Evolutionary conservation across 2,888 invertebrate genomes (phyloP), one percentile per base, ranked within the genome.

Genomic region (Deladenus siricidicola): DNA sequence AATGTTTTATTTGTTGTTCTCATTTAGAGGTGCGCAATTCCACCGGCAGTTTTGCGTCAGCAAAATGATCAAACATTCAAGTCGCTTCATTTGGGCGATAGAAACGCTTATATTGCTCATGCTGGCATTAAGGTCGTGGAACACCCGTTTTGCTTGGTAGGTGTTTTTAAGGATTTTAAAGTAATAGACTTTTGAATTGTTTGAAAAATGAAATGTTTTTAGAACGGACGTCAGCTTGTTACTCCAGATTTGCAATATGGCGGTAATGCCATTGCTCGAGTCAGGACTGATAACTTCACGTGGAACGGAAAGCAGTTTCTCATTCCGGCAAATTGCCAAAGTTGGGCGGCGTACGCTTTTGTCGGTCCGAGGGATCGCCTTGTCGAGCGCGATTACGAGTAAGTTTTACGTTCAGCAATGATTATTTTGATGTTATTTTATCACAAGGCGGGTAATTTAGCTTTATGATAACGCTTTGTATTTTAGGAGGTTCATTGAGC

Each of bases 1-100:
- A 47, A 10, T n/a, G 47, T n/a, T 42, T 42, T 42, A 42, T 42
- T 17, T n/a, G n/a, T 29, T 23, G 17, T 61, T 3, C 1, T 39
- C 1, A 19, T 63, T 39, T 19, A 60, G 60, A 60, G 59, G n/a
- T 60, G 60, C 30, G 60, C 60, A 26, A 26, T 60, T 49, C 23
- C 60, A 8, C 60, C 60, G 0, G 14, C 19, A 8, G 24, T 60
- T 34, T 34, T 34, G 39, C 39, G 39, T 34, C 39, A 24, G 8
- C 60, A 60, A 29, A 48, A 55, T 34, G 44, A 49, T 4, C 43
- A 57, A 1, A 58, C 57, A 14, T 50, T 49, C 14, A 28, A 30
- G 17, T 57, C 56, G 2, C 34, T 60, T 21, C 55, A 60, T 42
- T 43, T 60, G 8, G 28, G 53, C 54, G 56, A 60, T n/a, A n/a